A percentile compares a stretch with the other conserved stretches of the same genome.
Conservation (phyloP, 2,888 invertebrate species). For the Venusia cambrica region DNA sequence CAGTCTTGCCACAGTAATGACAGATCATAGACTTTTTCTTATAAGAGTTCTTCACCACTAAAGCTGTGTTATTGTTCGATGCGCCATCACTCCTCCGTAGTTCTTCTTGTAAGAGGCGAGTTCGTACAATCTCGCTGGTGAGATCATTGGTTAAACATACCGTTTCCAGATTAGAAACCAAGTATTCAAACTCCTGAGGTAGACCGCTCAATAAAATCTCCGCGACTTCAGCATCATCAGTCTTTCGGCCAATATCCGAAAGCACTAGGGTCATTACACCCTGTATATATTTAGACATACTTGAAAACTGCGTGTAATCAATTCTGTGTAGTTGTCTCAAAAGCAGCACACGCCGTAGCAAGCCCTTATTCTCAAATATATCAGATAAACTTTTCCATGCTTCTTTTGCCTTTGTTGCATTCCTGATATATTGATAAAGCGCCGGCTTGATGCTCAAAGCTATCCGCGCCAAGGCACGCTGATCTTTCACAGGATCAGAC, state of each 20-base stretch:
- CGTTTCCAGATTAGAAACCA: slow-evolving; percentile 4
- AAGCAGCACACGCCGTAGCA: slow-evolving; percentile 1
- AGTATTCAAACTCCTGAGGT: slow-evolving; percentile 1
- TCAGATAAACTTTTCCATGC: no score
- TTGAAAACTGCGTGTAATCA: not conserved
- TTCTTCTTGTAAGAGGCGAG: no score
- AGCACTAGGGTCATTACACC: slow-evolving; percentile 4
- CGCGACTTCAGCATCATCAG: slow-evolving; percentile 3
- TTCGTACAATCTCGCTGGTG: no score
- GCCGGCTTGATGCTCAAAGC: not conserved
- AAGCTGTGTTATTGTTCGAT: no score
- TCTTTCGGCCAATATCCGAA: slow-evolving; percentile 2
- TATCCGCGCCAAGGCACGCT: not conserved
- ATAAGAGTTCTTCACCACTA: no score
- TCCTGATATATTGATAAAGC: not conserved
- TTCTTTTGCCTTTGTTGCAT: not conserved
- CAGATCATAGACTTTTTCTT: no score
- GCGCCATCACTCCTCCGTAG: no score
- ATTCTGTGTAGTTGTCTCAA: slow-evolving; percentile 1
- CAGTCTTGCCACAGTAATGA: no score
- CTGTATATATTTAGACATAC: slow-evolving; percentile 2
- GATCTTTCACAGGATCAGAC: not conserved
- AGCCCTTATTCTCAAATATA: not conserved
- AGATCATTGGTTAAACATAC: not conserved
- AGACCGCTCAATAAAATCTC: slow-evolving; percentile 3